Conservation (phyloP, 2,888 invertebrate species). For the Philonicus albiceps region DNA sequence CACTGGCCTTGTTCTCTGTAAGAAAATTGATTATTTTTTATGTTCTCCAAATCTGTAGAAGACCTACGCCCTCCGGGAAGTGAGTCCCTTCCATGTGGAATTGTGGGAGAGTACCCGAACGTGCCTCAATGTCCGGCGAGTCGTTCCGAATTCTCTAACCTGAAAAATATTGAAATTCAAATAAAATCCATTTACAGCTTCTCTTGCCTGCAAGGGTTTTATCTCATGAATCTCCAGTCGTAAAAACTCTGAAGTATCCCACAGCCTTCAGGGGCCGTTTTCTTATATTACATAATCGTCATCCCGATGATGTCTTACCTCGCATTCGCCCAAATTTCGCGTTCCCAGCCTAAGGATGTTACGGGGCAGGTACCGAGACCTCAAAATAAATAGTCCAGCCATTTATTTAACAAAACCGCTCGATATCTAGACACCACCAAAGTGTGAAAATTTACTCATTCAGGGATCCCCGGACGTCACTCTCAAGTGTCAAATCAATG, state of each 20-base stretch:
- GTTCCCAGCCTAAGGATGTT: slow-evolving; percentile 57
- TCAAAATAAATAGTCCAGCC: slow-evolving; percentile 65
- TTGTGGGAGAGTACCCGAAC: background rate
- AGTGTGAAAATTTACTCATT: background rate
- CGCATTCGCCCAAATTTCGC: slow-evolving; percentile 54
- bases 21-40: background rate
- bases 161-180: background rate
- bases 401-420: slow-evolving; percentile 52
- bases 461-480: background rate
- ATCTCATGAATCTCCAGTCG: background rate
- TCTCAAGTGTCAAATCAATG: background rate
- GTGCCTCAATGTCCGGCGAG: background rate
- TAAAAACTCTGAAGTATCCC: background rate
- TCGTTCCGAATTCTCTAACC: slow-evolving; percentile 14
- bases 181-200: background rate
- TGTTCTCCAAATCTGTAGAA: background rate
- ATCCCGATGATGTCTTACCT: slow-evolving; percentile 54
- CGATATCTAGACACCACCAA: background rate
- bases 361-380: slow-evolving; percentile 64
- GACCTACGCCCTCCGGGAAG: background rate
- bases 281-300: slow-evolving; percentile 56
- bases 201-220: background rate
- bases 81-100: background rate
- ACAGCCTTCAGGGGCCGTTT: background rate
- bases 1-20: background rate